These are phyloP conservation scores for Trichogramma evanescens DNA, from an alignment of 2,888 invertebrate species.

Conservation along the genomic window DNA sequence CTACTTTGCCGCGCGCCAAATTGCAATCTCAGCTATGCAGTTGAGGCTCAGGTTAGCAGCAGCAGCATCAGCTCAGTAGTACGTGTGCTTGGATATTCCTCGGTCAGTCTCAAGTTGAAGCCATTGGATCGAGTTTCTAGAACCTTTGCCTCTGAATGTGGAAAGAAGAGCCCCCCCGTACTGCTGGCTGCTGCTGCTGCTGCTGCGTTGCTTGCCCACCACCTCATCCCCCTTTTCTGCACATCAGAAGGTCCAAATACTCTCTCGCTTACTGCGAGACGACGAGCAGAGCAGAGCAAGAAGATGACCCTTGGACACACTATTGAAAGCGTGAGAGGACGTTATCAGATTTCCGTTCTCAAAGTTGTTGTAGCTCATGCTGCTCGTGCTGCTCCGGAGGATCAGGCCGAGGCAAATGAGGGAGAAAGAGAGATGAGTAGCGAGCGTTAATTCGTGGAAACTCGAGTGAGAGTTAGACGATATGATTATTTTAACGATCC, in stretches of 20 bases:
- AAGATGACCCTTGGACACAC: constrained; percentile 8
- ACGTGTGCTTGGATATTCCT: too few relatives aligned
- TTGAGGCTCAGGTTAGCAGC: not conserved
- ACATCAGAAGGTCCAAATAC: constrained; percentile 15
- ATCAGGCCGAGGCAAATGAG: too few relatives aligned
- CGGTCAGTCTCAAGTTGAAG: constrained; percentile 11
- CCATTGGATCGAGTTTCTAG: constrained; percentile 15
- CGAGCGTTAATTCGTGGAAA: constrained; percentile 10
- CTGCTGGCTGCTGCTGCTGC: not conserved
- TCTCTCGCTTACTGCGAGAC: constrained; percentile 18
- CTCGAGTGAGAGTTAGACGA: not conserved
- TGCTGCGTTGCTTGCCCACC: not conserved
- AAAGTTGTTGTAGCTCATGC: not conserved
- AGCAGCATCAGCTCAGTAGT: not conserved
- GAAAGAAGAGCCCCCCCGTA: constrained; percentile 2
- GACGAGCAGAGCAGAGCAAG: constrained; percentile 11
- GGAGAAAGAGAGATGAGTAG: not conserved
- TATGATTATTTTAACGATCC: constrained; percentile 3
- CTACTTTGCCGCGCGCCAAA: not conserved
- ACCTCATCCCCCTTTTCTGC: too few relatives aligned
- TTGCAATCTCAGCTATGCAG: constrained; percentile 5
- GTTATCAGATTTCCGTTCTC: constrained; percentile 19
- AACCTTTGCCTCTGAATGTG: constrained; percentile 14
- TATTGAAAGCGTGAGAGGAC: not conserved
- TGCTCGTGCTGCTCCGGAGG: too few relatives aligned